These are phyloP conservation scores for Coboldia fuscipes DNA, from an alignment of 1,140 invertebrate genomes.

Conservation along the genomic window DNA sequence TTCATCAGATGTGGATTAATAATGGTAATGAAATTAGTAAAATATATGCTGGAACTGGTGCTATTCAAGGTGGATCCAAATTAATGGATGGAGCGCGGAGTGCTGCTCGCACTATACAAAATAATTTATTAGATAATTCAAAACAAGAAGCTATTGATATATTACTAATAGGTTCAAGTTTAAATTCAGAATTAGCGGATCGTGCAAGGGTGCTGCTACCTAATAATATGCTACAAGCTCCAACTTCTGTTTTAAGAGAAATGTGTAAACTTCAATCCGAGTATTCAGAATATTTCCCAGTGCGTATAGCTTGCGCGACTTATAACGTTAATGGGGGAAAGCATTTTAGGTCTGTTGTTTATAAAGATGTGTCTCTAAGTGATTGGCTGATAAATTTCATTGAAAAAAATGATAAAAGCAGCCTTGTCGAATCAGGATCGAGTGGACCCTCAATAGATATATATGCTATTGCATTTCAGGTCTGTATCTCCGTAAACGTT, in stretches of 20 bases:
- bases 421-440: no score
- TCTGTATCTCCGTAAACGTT: no score
- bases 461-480: no score
- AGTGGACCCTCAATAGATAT: no score
- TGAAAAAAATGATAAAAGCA: no score
- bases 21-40: slow-evolving; percentile 99
- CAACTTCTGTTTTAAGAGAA: slow-evolving; percentile 54
- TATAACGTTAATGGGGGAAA: slow-evolving; percentile 99
- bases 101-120: slow-evolving; percentile 94
- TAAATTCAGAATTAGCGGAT: slow-evolving; percentile 79
- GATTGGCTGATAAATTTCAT: slow-evolving; percentile 94
- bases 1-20: slow-evolving; percentile 96
- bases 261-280: slow-evolving; percentile 68
- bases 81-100: slow-evolving; percentile 93
- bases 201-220: slow-evolving; percentile 73
- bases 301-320: slow-evolving; percentile 78
- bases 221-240: slow-evolving; percentile 70
- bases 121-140: slow-evolving; percentile 90
- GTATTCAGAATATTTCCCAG: slow-evolving; percentile 47
- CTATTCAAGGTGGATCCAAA: slow-evolving; percentile 87
- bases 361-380: slow-evolving; percentile 78
- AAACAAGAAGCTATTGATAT: slow-evolving; percentile 99
- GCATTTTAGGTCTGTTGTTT: slow-evolving; percentile 90
- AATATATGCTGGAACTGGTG: slow-evolving; percentile 98
- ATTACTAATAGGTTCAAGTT: slow-evolving; percentile 71